Percentiles rank a stretch among this genome's conserved stretches.
phyloP scores from a whole-genome alignment of 2,888 invertebrate species.

The Troglohyphantes excavatus region DNA sequence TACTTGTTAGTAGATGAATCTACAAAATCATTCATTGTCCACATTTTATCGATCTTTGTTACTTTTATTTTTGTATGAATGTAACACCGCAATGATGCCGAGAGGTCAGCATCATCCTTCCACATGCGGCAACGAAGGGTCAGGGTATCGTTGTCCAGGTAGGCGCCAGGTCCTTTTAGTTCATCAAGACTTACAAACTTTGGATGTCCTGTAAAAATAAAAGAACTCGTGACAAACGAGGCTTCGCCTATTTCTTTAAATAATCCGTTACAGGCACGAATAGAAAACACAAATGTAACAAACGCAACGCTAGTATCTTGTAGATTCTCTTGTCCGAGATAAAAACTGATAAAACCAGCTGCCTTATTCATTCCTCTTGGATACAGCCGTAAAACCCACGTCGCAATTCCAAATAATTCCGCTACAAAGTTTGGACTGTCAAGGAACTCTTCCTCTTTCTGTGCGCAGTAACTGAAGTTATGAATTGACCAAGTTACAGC shows the following conservation, averaged over 20 bases:
- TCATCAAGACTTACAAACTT: not conserved
- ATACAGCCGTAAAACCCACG: no score
- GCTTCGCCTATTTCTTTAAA: not conserved
- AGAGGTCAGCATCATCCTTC: not conserved
- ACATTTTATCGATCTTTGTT: not conserved
- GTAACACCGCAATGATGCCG: not conserved
- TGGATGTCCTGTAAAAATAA: not conserved
- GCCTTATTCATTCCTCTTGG: no score
- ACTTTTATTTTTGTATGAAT: not conserved
- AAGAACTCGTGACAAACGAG: no score
- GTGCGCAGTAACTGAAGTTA: no score
- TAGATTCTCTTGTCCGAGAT: no score
- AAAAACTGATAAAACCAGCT: no score
- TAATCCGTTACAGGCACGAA: not conserved
- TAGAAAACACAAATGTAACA: not conserved
- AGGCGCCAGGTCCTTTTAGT: not conserved
- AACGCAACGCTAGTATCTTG: no score
- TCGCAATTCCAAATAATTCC: no score
- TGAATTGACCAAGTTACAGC: no score
- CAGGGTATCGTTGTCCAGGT: not conserved
- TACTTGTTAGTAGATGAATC: no score
- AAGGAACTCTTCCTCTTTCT: no score
- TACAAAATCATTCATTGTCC: not conserved
- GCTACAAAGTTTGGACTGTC: no score
- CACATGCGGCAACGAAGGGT: constrained; percentile 4